Conservation (phyloP, 2,888 invertebrate genomes). For the Diarsia brunnea region DNA sequence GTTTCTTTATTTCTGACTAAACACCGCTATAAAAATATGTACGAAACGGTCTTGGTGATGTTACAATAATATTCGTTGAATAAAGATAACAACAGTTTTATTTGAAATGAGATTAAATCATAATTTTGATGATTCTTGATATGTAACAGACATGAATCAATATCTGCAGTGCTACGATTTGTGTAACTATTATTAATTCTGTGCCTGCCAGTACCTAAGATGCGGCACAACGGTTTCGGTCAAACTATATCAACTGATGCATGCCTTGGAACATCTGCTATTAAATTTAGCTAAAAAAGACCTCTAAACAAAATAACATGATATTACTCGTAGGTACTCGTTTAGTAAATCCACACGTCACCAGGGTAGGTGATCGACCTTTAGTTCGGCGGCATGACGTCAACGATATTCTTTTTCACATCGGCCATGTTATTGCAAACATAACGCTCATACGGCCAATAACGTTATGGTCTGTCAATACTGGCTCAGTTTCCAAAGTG, state of each 20-base stretch:
- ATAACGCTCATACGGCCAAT: conserved; percentile 53
- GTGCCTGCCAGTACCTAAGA: background rate
- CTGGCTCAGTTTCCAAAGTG: conserved; percentile 45
- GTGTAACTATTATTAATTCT: background rate
- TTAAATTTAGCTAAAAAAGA: background rate
- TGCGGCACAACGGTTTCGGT: background rate
- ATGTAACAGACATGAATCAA: conserved; percentile 7
- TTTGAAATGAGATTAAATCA: conserved; percentile 44
- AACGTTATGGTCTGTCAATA: conserved; percentile 56
- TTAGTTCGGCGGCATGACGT: conserved; percentile 51
- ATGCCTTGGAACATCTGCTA: background rate
- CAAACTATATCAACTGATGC: background rate
- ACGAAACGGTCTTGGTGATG: conserved; percentile 26
- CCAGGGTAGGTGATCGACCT: conserved; percentile 40
- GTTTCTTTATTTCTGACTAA: conserved; percentile 36
- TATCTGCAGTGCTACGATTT: conserved; percentile 6
- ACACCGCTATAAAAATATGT: conserved; percentile 46
- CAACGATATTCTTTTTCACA: conserved; percentile 55
- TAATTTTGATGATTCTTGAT: conserved; percentile 3
- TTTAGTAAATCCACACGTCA: background rate
- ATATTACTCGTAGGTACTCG: background rate
- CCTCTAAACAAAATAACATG: background rate
- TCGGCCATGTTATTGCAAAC: conserved; percentile 50
- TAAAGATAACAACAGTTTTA: conserved; percentile 38
- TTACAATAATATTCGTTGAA: conserved; percentile 40